A percentile compares a stretch with the other conserved stretches of the same genome.
Conservation (phyloP, 2,888 invertebrate genomes). For the Cantharis rufa region DNA sequence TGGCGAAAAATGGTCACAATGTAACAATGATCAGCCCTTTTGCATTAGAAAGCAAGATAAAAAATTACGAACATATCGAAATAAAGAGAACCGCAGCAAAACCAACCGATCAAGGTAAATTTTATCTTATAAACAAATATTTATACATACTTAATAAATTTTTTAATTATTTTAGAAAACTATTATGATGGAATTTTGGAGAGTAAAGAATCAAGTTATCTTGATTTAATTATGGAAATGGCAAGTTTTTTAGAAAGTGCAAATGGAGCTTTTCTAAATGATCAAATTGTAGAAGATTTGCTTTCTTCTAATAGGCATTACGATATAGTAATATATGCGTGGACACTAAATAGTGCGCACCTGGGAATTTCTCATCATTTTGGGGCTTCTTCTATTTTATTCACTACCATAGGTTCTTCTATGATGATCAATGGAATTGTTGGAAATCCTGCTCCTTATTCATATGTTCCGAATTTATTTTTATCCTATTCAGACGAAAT, state of each 20-base stretch:
- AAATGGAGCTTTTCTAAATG: neutral
- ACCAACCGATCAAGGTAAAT: neutral
- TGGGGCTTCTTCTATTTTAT: conserved; percentile 39
- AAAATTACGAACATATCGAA: conserved; percentile 39
- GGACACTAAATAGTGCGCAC: conserved; percentile 42
- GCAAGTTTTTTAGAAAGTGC: neutral
- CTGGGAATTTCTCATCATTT: conserved; percentile 40
- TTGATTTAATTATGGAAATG: neutral
- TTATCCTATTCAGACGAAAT: conserved; percentile 38
- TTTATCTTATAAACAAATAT: neutral
- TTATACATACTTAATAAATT: neutral
- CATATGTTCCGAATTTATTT: conserved; percentile 43
- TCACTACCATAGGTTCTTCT: conserved; percentile 34
- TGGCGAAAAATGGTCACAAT: conserved; percentile 60
- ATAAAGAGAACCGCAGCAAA: neutral
- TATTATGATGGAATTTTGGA: neutral
- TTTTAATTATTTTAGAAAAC: neutral
- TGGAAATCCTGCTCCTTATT: conserved; percentile 40
- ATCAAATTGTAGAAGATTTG: neutral
- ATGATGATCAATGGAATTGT: conserved; percentile 31
- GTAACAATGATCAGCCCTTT: conserved; percentile 57
- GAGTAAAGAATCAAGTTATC: neutral
- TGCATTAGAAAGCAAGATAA: conserved; percentile 30
- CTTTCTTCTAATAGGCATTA: conserved; percentile 27
- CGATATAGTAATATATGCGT: conserved; percentile 40